Percentiles rank a stretch among this genome's conserved stretches.
Conservation (phyloP, 1,140 invertebrate genomes). For the Anadara kagoshimensis region DNA sequence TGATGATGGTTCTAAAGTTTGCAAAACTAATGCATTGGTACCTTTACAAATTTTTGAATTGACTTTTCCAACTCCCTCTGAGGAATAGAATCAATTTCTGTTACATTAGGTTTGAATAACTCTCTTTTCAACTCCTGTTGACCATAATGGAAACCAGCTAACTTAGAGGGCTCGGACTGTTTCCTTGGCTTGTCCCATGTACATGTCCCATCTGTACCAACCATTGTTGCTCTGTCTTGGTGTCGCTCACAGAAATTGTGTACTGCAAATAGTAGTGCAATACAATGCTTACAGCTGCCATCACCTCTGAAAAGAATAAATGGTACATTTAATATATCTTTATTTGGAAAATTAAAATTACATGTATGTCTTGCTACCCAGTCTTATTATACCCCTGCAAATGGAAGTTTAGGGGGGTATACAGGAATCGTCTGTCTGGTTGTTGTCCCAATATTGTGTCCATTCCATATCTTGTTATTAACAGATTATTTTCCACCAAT, state of each 20-base stretch:
- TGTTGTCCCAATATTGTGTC: too few relatives aligned
- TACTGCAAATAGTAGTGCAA: conserved; percentile 25
- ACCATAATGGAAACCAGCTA: neutral
- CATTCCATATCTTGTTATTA: too few relatives aligned
- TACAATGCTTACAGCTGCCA: too few relatives aligned
- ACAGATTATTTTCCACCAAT: too few relatives aligned
- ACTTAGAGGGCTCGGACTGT: conserved; percentile 15
- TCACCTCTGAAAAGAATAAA: conserved; percentile 33
- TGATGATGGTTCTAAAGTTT: too few relatives aligned
- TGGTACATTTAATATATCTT: too few relatives aligned
- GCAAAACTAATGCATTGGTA: conserved; percentile 10
- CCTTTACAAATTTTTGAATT: conserved; percentile 15
- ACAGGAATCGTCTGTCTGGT: too few relatives aligned
- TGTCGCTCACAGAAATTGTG: conserved; percentile 31
- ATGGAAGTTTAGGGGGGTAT: too few relatives aligned
- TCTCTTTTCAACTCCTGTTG: conserved; percentile 10
- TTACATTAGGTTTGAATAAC: conserved; percentile 8
- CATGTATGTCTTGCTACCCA: too few relatives aligned
- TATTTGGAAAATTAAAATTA: too few relatives aligned
- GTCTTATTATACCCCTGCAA: too few relatives aligned
- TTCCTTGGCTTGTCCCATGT: conserved; percentile 24
- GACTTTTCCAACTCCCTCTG: conserved; percentile 14
- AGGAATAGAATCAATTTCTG: neutral
- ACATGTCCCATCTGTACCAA: conserved; percentile 26
- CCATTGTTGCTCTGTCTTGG: conserved; percentile 15